Base-by-base conservation (phyloP, 2,113 vertebrate species). In the Periophthalmodon schlosseri region DNA sequence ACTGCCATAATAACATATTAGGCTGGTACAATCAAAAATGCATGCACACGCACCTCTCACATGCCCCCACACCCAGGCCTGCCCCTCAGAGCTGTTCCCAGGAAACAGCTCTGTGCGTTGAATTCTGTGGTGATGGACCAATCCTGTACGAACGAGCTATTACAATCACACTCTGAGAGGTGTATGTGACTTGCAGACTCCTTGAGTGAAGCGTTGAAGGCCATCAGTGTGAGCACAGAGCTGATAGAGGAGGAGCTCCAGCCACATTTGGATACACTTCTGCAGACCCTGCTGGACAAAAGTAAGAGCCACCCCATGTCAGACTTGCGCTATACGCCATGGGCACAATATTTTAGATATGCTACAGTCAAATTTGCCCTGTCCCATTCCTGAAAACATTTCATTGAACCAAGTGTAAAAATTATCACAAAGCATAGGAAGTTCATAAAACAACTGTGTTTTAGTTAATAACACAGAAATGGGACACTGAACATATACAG, bases 221-320 rank as follows among this genome's bases (percentile, higher is more conserved):
- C 90, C 14, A 90, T 94, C 77, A 93, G 56, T 79, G 92, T 94
- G 72, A 93, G 90, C 4, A 92, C 91, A 16, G 93, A 93, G 76
- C 80, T 93, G 54, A 81, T 87, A 4, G 92, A 93, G 4, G 92
- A 94, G 46, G 92, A 94, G 74, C 87, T 93, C 36, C 82, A 87
- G 72, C 91, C 90, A 73, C 91, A 93, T 78, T 63, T 94, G 78
- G 93, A 94, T 68, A 87, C 80, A 13, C 68, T 94, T 68, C 80
- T 94, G 70, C 71, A 81, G 44, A 60, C 76, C 2, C 88, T 94
- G 34, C 79, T 93, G 76, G 93, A 94, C 13, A 94, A 93, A 77
- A 92, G 93, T 94, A 56, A 56, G 72, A 92, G 93, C 28, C 9
- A 9, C 24, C 1, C 28, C 7, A 28, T 16, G 6, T 15, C 60